Percentiles rank a stretch among this genome's conserved stretches.
Conservation (phyloP, 2,797 vertebrate genomes). For the Knipowitschia caucasica region DNA sequence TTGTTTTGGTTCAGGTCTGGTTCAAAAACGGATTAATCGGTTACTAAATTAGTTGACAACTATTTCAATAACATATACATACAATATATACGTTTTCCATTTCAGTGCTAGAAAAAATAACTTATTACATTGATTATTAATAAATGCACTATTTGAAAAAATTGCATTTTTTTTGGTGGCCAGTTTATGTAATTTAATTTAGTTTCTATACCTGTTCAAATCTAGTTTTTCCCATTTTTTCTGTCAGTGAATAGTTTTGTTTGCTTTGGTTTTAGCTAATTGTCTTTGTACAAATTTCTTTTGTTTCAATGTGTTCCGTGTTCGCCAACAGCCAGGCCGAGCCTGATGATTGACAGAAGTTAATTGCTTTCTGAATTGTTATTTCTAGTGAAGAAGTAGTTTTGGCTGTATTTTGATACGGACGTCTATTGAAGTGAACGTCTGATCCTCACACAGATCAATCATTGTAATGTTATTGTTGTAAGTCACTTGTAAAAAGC, state of each 20-base stretch:
- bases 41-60: too few species aligned
- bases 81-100: too few species aligned
- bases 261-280: background rate
- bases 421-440: slow-evolving; percentile 20
- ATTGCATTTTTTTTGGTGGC: too few species aligned
- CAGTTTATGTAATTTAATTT: too few species aligned
- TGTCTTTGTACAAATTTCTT: background rate
- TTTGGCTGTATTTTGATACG: background rate
- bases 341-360: background rate
- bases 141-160: too few species aligned
- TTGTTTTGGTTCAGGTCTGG: too few species aligned
- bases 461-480: slow-evolving; percentile 2
- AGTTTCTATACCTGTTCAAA: too few species aligned
- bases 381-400: background rate
- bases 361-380: background rate
- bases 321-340: background rate
- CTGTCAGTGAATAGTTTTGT: background rate
- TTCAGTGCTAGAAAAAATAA: too few species aligned
- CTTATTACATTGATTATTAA: too few species aligned
- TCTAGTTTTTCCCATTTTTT: background rate
- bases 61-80: too few species aligned
- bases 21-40: too few species aligned
- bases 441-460: background rate
- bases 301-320: background rate
- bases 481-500: slow-evolving; percentile 35